A percentile compares a stretch with the other conserved stretches of the same genome.
Conservation (phyloP, 2,113 vertebrate species). For the Dipodomys spectabilis region DNA sequence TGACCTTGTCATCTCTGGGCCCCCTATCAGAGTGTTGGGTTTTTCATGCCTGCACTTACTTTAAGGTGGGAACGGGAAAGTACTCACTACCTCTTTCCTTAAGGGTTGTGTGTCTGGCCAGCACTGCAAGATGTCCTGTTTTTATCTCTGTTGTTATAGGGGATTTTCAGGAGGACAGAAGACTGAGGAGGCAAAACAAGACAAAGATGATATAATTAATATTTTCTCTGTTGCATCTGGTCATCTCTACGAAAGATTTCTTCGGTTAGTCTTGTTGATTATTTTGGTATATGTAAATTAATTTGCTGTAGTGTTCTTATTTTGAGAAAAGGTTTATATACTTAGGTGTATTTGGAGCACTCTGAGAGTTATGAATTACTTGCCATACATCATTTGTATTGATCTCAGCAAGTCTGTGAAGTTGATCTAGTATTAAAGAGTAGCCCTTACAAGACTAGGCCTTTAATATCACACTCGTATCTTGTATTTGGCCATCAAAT, state of each 20-base stretch:
- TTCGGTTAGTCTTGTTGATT: slow-evolving; percentile 89
- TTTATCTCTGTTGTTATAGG: slow-evolving; percentile 81
- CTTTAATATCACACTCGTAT: neutral
- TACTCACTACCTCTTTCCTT: neutral
- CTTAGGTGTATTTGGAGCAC: neutral
- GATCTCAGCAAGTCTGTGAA: neutral
- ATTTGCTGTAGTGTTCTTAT: neutral
- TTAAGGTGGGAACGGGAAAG: neutral
- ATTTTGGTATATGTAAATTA: slow-evolving; percentile 2
- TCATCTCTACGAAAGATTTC: slow-evolving; percentile 97
- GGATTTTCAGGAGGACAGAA: slow-evolving; percentile 94
- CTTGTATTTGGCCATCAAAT: neutral
- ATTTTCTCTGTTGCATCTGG: slow-evolving; percentile 99
- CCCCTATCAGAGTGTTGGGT: fast-evolving
- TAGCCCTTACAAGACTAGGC: neutral
- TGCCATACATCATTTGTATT: neutral
- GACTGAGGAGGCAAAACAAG: slow-evolving; percentile 93
- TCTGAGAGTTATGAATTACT: slow-evolving; percentile 6
- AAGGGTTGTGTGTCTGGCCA: neutral
- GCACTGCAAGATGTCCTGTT: neutral
- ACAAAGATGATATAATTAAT: slow-evolving; percentile 96
- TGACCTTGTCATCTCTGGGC: neutral
- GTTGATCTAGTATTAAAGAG: neutral
- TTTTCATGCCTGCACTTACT: neutral
- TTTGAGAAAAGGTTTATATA: neutral